Conservation (phyloP, 2,888 invertebrate genomes). For the Luffia ferchaultella region DNA sequence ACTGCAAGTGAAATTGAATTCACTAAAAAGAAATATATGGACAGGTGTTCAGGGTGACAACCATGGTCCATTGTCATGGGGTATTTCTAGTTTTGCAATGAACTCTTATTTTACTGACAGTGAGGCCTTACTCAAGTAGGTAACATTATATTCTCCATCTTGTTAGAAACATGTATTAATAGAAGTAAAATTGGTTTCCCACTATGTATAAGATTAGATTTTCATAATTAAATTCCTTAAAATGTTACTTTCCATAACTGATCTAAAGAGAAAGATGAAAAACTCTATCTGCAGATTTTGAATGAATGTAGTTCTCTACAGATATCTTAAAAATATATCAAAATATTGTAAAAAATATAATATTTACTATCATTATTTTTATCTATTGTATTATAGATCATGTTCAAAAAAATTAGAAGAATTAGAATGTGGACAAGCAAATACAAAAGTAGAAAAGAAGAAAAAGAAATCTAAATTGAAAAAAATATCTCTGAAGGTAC, state of each 20-base stretch:
- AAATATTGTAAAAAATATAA: too few species aligned
- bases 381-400: constrained; percentile 46
- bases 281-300: too few species aligned
- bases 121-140: constrained; percentile 65
- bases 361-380: too few species aligned
- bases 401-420: constrained; percentile 71
- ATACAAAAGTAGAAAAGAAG: constrained; percentile 46
- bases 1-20: constrained; percentile 72
- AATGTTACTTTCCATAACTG: too few species aligned
- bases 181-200: too few species aligned
- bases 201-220: too few species aligned
- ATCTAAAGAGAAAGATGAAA: too few species aligned
- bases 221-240: too few species aligned
- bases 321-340: too few species aligned
- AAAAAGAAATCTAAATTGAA: constrained; percentile 55
- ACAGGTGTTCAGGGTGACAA: constrained; percentile 65
- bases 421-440: constrained; percentile 44
- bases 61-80: constrained; percentile 73
- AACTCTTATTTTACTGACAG: constrained; percentile 63
- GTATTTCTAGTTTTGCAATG: constrained; percentile 65
- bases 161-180: too few species aligned
- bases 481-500: constrained; percentile 42
- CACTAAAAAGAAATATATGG: constrained; percentile 79
- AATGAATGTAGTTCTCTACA: too few species aligned
- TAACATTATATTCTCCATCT: constrained; percentile 6